phyloP scores from a whole-genome alignment of 2,888 invertebrate genomes.

The Acleris holmiana region DNA sequence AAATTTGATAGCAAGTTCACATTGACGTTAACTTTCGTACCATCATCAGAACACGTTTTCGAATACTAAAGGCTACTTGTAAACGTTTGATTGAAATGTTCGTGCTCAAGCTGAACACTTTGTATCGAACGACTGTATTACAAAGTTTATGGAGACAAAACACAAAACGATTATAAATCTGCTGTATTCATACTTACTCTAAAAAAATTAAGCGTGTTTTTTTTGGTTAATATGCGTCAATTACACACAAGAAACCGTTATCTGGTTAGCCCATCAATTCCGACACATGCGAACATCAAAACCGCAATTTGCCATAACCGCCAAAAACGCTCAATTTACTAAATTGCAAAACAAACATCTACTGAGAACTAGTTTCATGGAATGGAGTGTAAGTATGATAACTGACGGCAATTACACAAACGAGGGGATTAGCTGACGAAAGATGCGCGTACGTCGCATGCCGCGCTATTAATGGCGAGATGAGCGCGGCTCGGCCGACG shows the following conservation, averaged over 20 bases:
- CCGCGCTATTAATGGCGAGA: constrained; percentile 1
- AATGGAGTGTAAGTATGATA: constrained; percentile 33
- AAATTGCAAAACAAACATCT: constrained; percentile 34
- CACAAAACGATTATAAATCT: no score
- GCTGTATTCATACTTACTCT: no score
- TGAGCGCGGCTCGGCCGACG: not conserved
- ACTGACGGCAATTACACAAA: constrained; percentile 30
- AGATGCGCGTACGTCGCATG: not conserved
- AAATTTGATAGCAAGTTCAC: no score
- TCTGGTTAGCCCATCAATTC: not conserved
- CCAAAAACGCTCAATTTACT: constrained; percentile 27
- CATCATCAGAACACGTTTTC: no score
- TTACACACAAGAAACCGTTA: not conserved
- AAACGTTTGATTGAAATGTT: no score
- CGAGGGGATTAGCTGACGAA: constrained; percentile 28
- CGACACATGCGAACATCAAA: constrained; percentile 2
- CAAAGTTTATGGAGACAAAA: no score
- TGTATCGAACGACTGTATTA: no score
- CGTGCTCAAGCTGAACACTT: no score
- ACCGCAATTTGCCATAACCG: not conserved
- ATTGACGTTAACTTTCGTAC: no score
- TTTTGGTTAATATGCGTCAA: no score
- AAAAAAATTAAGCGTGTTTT: no score
- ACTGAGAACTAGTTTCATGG: constrained; percentile 28
- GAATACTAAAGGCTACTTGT: no score